A percentile compares a stretch with the other conserved stretches of the same genome.
These are phyloP conservation scores for Synchiropus splendidus DNA, from an alignment of 2,113 vertebrate species.

Conservation along the genomic window DNA sequence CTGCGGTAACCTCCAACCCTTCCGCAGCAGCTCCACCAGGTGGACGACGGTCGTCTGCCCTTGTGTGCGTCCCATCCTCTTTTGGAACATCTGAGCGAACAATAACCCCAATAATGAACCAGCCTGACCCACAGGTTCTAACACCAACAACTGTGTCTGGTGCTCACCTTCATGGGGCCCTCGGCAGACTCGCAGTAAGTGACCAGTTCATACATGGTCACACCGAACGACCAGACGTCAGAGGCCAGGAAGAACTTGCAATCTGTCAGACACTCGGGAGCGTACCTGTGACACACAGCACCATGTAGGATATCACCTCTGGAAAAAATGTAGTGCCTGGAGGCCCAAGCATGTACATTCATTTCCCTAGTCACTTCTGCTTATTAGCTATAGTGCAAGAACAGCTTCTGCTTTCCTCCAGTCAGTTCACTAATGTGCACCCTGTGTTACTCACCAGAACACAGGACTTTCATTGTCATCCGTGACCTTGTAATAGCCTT, in stretches of 20 bases:
- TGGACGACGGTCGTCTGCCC: constrained; percentile 92
- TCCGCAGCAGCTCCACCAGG: constrained; percentile 75
- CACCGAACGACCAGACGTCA: constrained; percentile 94
- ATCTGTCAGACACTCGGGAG: constrained; percentile 85
- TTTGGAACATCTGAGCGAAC: constrained; percentile 73
- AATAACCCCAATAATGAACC: neutral
- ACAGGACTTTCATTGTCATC: constrained; percentile 92
- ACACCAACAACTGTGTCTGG: neutral
- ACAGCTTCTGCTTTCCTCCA: no score
- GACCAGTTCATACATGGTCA: constrained; percentile 89
- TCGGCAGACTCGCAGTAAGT: constrained; percentile 82
- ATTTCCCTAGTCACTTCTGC: no score
- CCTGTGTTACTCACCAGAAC: constrained; percentile 91
- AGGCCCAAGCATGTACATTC: no score
- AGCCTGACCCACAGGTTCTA: neutral
- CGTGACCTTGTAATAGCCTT: constrained; percentile 94
- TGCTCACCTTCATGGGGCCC: constrained; percentile 83
- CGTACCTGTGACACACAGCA: constrained; percentile 73
- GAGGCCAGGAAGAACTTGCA: constrained; percentile 94
- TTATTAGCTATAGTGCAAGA: no score
- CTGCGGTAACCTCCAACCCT: constrained; percentile 76
- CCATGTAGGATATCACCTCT: no score
- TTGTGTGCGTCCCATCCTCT: constrained; percentile 83
- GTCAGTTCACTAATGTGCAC: no score
- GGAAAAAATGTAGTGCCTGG: no score